Conservation (phyloP, 2,888 invertebrate genomes). For the Acanthosepion lycidas region DNA sequence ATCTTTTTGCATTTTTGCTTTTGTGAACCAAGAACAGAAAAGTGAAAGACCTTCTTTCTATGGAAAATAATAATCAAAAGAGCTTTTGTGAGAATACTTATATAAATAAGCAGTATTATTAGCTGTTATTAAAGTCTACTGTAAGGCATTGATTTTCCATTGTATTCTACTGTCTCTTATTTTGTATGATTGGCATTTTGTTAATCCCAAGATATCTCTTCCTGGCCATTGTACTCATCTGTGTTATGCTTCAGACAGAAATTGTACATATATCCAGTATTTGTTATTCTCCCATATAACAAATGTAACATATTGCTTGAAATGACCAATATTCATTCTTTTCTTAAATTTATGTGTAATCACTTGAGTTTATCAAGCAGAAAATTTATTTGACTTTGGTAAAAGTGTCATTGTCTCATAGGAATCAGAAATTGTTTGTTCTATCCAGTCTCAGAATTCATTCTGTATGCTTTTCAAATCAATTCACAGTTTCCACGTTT, state of each 20-base stretch:
- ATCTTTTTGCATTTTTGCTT: too few species aligned
- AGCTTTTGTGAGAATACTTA: too few species aligned
- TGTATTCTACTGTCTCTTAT: background rate
- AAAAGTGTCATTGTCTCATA: background rate
- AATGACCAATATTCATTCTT: too few species aligned
- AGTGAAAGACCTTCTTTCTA: too few species aligned
- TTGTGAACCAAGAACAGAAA: too few species aligned
- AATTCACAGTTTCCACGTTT: too few species aligned
- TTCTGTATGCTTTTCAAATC: too few species aligned
- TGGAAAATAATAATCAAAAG: too few species aligned
- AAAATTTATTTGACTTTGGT: background rate
- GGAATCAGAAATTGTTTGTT: background rate
- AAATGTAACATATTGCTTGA: background rate
- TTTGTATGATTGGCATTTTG: background rate
- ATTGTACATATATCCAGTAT: background rate
- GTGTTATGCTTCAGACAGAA: background rate
- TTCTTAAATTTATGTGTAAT: background rate
- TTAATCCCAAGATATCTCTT: constrained; percentile 1
- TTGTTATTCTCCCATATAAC: background rate
- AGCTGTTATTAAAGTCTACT: too few species aligned
- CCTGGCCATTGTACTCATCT: background rate
- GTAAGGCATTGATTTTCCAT: background rate
- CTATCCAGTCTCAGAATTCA: background rate
- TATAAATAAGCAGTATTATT: too few species aligned
- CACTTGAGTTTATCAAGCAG: background rate